Evolutionary conservation across 1,140 invertebrate genomes (phyloP).

Genomic region (Macrobrachium rosenbergii): DNA sequence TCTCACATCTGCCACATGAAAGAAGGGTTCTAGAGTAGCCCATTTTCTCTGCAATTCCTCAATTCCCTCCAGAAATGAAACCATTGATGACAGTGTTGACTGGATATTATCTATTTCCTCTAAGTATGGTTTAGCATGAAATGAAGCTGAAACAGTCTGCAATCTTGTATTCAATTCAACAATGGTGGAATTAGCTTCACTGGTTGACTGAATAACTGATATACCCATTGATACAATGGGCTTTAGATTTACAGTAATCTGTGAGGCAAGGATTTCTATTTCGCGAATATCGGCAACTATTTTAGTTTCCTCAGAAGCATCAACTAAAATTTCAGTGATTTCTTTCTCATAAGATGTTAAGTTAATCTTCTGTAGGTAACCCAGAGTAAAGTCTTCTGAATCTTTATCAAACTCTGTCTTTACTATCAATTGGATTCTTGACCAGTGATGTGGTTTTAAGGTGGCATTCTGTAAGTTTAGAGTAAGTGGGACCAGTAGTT

Average conservation of each 20-base stretch:
- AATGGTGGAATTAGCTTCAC: conserved; percentile 37
- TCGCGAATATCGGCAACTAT: conserved; percentile 45
- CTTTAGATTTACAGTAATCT: conserved; percentile 33
- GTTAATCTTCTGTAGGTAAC: conserved; percentile 50
- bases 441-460: conserved; percentile 55
- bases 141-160: conserved; percentile 45
- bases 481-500: conserved; percentile 49
- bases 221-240: conserved; percentile 28
- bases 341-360: conserved; percentile 56
- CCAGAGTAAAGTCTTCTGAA: conserved; percentile 56
- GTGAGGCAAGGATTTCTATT: conserved; percentile 39
- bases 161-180: conserved; percentile 48
- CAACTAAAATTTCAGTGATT: conserved; percentile 46
- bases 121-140: conserved; percentile 37
- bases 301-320: conserved; percentile 53
- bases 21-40: conserved; percentile 56
- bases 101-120: conserved; percentile 41
- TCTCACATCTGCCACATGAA: conserved; percentile 55
- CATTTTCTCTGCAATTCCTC: conserved; percentile 48
- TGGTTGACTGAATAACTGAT: conserved; percentile 45
- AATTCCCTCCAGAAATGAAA: conserved; percentile 39
- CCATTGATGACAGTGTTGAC: conserved; percentile 45
- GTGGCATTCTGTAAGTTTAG: conserved; percentile 56
- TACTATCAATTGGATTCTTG: conserved; percentile 42
- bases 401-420: conserved; percentile 52